A percentile compares a stretch with the other conserved stretches of the same genome.
Evolutionary conservation across 2,888 invertebrate species (phyloP).

Genomic region (Leptura quadrifasciata): DNA sequence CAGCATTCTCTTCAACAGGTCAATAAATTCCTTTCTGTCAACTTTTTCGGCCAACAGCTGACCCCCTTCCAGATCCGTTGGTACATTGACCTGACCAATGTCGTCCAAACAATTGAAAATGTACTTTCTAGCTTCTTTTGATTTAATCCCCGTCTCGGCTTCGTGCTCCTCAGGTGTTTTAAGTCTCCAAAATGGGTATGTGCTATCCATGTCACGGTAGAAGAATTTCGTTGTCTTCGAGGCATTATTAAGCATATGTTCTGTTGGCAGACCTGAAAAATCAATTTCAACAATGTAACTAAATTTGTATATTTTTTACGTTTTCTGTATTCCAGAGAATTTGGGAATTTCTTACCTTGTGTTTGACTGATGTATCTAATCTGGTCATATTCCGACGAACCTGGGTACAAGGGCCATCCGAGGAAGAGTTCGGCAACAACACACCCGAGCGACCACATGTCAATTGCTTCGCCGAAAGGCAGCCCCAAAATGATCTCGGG

Average conservation of each 20-base stretch:
- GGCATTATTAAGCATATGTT: slow-evolving; percentile 97
- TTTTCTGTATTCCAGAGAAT: no score
- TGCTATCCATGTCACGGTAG: slow-evolving; percentile 94
- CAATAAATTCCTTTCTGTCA: slow-evolving; percentile 97
- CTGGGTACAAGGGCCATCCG: slow-evolving; percentile 99
- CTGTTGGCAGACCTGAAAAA: slow-evolving; percentile 93
- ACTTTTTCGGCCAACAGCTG: slow-evolving; percentile 98
- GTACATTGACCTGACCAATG: slow-evolving; percentile 97
- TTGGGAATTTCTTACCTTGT: slow-evolving; percentile 76
- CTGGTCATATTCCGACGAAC: slow-evolving; percentile 99
- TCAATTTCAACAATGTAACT: background rate
- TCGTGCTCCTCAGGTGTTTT: slow-evolving; percentile 99
- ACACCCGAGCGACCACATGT: slow-evolving; percentile 99
- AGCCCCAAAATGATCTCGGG: slow-evolving; percentile 98
- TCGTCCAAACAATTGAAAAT: slow-evolving; percentile 99
- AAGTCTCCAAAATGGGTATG: slow-evolving; percentile 89
- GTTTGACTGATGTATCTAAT: slow-evolving; percentile 89
- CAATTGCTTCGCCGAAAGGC: slow-evolving; percentile 99
- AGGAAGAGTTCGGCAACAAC: slow-evolving; percentile 99
- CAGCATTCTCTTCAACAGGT: slow-evolving; percentile 97
- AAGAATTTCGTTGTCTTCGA: slow-evolving; percentile 99
- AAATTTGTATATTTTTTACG: no score
- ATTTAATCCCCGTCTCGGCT: slow-evolving; percentile 97
- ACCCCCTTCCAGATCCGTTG: slow-evolving; percentile 97
- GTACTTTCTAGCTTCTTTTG: slow-evolving; percentile 99